Base-by-base conservation (phyloP, 2,113 vertebrate genomes). In the Spilogale gracilis region DNA sequence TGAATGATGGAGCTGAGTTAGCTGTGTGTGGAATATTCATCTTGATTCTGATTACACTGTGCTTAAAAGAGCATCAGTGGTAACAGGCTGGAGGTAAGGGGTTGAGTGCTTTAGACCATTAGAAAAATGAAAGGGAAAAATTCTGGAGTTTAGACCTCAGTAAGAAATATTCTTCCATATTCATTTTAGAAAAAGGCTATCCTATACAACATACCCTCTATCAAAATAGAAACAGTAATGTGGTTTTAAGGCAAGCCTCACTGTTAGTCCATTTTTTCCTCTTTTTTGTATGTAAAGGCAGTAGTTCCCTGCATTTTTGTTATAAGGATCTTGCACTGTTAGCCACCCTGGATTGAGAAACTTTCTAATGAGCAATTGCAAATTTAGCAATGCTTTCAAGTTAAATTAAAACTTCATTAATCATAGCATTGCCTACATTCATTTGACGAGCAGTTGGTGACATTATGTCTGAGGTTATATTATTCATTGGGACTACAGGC, bases 331-430 rank as follows among this genome's bases (percentile, higher is more conserved):
- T 95, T 93, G 5, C 71, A 12, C 2, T 69, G 17, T 91, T 63
- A 54, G 25, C 65, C 48, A 67, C 20, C 16, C 45, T 86, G 14
- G 12, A 38, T 16, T 63, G 23, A 58, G 67, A 96, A 97, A 87
- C 8, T 58, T 82, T 43, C 61, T 94, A 73, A 89, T 65, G 30
- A 94, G 18, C 38, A 6, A 74, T 60, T 97, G 97, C 83, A 95
- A 71, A 95, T 76, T 52, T 79, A 96, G 13, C 16, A 48, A 9
- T 91, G 14, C 86, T 83, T 79, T 94, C 78, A 93, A 89, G 52
- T 73, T 60, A 85, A 97, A 97, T 95, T 93, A 96, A 97, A 97
- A 86, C 89, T 79, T 86, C 14, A 95, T 97, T 94, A 86, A 86
- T 97, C 81, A 95, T 8, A 84, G 56, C 43, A 79, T 78, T 89